Base-by-base conservation (phyloP, 2,888 invertebrate genomes). In the Matsumyia berberina region DNA sequence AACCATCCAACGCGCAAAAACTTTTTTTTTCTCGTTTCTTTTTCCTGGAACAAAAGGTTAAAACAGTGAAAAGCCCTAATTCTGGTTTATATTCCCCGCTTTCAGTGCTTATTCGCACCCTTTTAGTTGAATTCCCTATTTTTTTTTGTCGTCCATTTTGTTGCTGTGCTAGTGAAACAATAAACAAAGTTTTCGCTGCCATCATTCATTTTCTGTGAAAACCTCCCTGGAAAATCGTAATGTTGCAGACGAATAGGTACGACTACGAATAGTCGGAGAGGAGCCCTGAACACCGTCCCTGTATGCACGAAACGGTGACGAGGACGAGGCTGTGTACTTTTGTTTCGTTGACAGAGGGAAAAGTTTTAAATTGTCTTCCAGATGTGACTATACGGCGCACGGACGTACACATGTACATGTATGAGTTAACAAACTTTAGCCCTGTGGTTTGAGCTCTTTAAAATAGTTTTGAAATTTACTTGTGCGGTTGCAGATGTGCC, bases 311-410 rank as follows among this genome's bases (percentile, higher is more conserved):
- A 12, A 44, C 6, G 57, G 19, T 11, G 39, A 39, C 39, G 19
- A 5, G 35, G 11, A 39, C 11, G 15, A 42, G 46, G n/a, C n/a
- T 69, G 64, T 74, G 64, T 74, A 46, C 78, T 82, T 77, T 78
- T 78, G 66, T 78, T 82, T 60, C 72, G 82, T 78, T 78, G 78
- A 82, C 78, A 73, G 67, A 55, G 35, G 42, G 35, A 78, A 78
- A 83, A 78, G 55, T 83, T 83, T 78, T 55, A 83, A 83, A 78
- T 83, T 83, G 78, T 78, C 78, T 83, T 78, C 72, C 83, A 78
- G 83, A 83, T 83, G 78, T 67, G 83, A 69, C 72, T 77, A 66
- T 44, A 17, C 17, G n/a, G n/a, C 4, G 24, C 4, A 24, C 4
- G 24, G 24, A 24, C 24, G 37, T 29, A 51, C 29, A 19, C n/a